Percentiles rank a stretch among this genome's conserved stretches.
phyloP scores from a whole-genome alignment of 2,113 vertebrate genomes.

The Phocoena sinus region DNA sequence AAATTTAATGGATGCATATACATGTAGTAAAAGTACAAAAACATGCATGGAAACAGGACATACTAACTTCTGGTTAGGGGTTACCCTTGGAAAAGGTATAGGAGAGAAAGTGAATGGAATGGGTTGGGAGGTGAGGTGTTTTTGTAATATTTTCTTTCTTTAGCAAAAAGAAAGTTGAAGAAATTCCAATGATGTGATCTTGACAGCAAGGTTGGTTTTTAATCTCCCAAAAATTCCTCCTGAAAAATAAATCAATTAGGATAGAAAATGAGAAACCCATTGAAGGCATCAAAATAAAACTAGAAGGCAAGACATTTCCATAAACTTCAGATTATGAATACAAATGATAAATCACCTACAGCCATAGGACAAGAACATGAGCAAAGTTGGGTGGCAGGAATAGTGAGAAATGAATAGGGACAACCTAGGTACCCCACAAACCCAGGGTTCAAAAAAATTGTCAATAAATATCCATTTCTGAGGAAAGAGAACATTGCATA shows the following conservation, averaged over 20 bases:
- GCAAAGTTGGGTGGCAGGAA: background rate
- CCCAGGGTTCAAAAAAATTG: background rate
- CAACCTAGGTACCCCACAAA: background rate
- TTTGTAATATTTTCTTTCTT: background rate
- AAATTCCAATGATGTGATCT: background rate
- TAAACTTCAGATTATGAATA: background rate
- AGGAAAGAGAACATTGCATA: background rate
- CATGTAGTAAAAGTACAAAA: background rate
- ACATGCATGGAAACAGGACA: background rate
- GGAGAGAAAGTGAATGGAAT: background rate
- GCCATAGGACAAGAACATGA: background rate
- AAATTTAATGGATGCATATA: background rate
- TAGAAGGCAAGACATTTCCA: background rate
- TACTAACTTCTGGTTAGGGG: background rate
- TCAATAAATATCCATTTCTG: background rate
- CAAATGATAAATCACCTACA: background rate
- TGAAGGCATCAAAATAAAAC: background rate
- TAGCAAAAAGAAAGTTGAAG: background rate
- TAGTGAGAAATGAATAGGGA: background rate
- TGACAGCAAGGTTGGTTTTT: background rate
- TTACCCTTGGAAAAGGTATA: background rate
- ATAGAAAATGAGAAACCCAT: background rate
- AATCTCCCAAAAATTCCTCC: background rate
- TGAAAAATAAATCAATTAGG: slow-evolving; percentile 31
- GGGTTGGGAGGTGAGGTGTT: background rate